Evolutionary conservation across 2,797 vertebrate species (phyloP).

Genomic region (Phoebastria nigripes): DNA sequence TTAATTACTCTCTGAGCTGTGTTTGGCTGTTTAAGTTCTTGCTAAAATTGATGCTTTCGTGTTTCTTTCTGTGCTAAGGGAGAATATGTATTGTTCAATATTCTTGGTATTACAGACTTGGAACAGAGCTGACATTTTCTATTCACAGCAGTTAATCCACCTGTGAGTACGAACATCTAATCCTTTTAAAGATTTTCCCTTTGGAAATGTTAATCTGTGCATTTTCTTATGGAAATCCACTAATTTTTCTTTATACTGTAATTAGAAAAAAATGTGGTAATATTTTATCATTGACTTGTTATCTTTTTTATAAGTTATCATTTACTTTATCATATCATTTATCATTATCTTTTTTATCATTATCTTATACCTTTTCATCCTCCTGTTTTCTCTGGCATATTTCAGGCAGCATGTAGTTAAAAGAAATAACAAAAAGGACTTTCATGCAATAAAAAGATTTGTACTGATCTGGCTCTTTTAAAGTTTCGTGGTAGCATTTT

Average conservation of each 20-base stretch:
- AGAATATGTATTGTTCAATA: neutral
- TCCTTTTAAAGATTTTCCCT: constrained; percentile 47
- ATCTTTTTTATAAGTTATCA: neutral
- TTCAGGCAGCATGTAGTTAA: neutral
- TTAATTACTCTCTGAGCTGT: neutral
- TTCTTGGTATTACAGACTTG: neutral
- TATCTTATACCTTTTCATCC: neutral
- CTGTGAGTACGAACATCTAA: constrained; percentile 34
- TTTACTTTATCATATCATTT: neutral
- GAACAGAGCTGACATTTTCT: constrained; percentile 20
- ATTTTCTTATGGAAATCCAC: neutral
- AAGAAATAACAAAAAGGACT: neutral
- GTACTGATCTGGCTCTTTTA: neutral
- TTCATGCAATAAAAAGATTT: neutral
- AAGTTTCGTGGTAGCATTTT: neutral
- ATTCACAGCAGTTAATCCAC: constrained; percentile 30
- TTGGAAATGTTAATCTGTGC: constrained; percentile 34
- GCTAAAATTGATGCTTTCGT: neutral
- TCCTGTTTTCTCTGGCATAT: neutral
- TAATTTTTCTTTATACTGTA: neutral
- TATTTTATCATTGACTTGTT: neutral
- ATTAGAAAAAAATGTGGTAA: neutral
- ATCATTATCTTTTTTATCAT: neutral
- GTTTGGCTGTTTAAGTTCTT: neutral
- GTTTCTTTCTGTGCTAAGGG: neutral